A percentile compares a stretch with the other conserved stretches of the same genome.
These are phyloP conservation scores for Tetranychus urticae DNA, from an alignment of 1,140 invertebrate genomes.

Conservation along the genomic window DNA sequence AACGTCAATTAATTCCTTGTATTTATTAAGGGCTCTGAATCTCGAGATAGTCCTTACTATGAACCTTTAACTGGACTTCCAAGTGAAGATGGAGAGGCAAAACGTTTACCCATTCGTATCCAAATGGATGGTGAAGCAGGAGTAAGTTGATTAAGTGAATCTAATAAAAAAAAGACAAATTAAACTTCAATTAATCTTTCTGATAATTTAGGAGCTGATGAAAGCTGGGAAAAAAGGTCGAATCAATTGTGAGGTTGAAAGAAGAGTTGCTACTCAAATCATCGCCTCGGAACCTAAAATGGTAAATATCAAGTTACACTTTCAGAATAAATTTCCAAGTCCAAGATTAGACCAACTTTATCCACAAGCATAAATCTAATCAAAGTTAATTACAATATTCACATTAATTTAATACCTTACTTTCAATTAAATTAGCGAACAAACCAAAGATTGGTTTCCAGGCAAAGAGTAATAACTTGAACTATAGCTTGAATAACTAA, in stretches of 20 bases:
- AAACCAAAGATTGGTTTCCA: too few species aligned
- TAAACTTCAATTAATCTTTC: background rate
- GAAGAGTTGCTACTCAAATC: slow-evolving; percentile 50
- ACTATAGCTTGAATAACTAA: too few species aligned
- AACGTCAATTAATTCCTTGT: slow-evolving; percentile 33
- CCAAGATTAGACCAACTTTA: too few species aligned
- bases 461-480: too few species aligned
- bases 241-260: slow-evolving; percentile 68
- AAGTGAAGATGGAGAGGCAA: slow-evolving; percentile 1
- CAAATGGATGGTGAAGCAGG: slow-evolving; percentile 18
- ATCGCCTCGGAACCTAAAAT: slow-evolving; percentile 44
- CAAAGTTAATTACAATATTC: too few species aligned
- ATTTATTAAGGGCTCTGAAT: background rate
- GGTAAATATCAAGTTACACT: slow-evolving; percentile 14
- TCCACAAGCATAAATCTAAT: too few species aligned
- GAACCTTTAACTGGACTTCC: slow-evolving; percentile 3
- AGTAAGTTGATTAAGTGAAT: slow-evolving; percentile 20
- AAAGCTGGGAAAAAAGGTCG: slow-evolving; percentile 46
- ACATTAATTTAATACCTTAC: too few species aligned
- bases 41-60: slow-evolving; percentile 5
- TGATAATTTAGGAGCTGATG: slow-evolving; percentile 26
- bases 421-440: too few species aligned
- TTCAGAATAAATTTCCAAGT: too few species aligned
- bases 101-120: background rate
- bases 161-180: background rate